A percentile compares a stretch with the other conserved stretches of the same genome.
Evolutionary conservation across 1,140 invertebrate genomes (phyloP).

Genomic region (Galendromus occidentalis): DNA sequence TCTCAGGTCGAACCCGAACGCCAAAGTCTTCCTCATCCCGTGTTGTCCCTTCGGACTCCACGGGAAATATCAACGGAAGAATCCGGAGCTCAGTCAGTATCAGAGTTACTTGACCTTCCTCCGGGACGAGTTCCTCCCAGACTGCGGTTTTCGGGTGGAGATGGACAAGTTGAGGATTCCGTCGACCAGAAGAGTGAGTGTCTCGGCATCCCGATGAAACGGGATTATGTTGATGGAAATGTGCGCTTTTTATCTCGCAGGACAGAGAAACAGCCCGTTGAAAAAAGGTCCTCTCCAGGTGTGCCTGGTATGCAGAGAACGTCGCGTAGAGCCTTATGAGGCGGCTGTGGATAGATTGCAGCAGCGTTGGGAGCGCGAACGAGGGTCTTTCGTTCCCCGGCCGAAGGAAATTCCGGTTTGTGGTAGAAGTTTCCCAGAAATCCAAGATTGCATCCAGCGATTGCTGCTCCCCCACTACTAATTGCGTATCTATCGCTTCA

Average conservation of each 20-base stretch:
- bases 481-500: too few species aligned
- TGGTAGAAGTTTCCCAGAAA: background rate
- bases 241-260: too few species aligned
- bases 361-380: background rate
- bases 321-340: background rate
- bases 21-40: conserved; percentile 68
- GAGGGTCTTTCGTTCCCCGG: background rate
- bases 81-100: conserved; percentile 40
- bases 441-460: background rate
- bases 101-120: conserved; percentile 63
- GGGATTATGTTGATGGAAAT: too few species aligned
- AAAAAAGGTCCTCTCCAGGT: conserved; percentile 18
- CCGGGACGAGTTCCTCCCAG: conserved; percentile 37
- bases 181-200: conserved; percentile 58
- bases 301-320: background rate
- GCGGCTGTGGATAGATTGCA: background rate
- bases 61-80: conserved; percentile 51
- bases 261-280: conserved; percentile 16
- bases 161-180: conserved; percentile 77
- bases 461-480: background rate
- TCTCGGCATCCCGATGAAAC: conserved; percentile 21
- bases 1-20: conserved; percentile 30
- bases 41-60: conserved; percentile 84
- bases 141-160: conserved; percentile 51
- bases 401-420: background rate